Evolutionary conservation across 1,140 invertebrate species (phyloP), one percentile per base, ranked within the genome.

Genomic region (Aethina tumida): DNA sequence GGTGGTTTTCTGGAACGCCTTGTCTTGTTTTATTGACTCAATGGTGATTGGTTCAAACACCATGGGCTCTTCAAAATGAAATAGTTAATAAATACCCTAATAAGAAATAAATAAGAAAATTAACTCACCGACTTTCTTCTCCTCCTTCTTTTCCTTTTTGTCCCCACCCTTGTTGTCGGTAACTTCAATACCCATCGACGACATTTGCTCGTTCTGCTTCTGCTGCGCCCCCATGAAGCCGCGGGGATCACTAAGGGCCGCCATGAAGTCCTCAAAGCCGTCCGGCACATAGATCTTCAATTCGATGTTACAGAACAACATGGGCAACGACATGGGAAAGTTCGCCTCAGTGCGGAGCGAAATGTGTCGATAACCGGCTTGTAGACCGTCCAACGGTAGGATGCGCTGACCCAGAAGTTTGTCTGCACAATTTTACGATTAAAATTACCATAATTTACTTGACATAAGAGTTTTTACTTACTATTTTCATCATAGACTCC

Each of bases 231-330:
- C 86, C 52, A 91, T 74, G 62, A 93, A 95, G 20, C 89, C 92
- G 46, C 89, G 73, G 0, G 96, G 96, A 62, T 97, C 95, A 21
- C 92, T 94, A 34, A 99, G 65, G 5, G 95, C 94, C 47, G 95
- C 93, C 83, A 99, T 98, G 56, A 99, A 86, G 63, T 95, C 93
- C 77, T 94, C 91, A 60, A 98, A 87, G 37, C 96, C 96, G 71
- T 99, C 96, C 33, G 97, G 97, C 40, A 99, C 94, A 69, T 99
- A 99, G 49, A 99, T 99, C 70, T 99, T 99, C 25, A 99, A 77
- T 65, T 97, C 93, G 55, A 99, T 96, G 62, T 97, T 92, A 64
- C 95, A 97, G 67, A 99, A 99, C 33, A 99, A 67, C 81, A 97
- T 99, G 22, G 96, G 93, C 47, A 99, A 68, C 1, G 94, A 96